Percentiles rank a stretch among this genome's conserved stretches.
Conservation (phyloP, 2,113 vertebrate species). For the Rhabdomys dilectus region DNA sequence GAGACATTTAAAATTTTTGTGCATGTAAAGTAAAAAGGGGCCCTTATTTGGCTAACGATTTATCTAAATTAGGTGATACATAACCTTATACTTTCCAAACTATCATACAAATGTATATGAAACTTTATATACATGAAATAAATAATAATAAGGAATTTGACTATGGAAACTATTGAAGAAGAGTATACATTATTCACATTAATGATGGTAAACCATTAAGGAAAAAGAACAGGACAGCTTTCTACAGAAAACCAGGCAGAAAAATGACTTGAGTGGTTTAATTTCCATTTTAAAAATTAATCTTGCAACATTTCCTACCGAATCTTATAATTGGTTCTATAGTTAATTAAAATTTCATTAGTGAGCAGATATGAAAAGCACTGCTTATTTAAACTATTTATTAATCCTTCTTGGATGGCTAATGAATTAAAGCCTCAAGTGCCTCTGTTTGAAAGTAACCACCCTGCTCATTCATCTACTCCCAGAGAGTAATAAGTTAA, state of each 20-base stretch:
- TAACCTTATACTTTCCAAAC: slow-evolving; percentile 27
- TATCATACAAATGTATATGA: not conserved
- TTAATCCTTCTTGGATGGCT: slow-evolving; percentile 83
- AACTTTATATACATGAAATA: not conserved
- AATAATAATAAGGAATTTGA: not conserved
- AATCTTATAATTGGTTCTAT: slow-evolving; percentile 81
- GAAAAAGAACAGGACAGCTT: slow-evolving; percentile 58
- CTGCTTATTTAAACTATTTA: slow-evolving; percentile 83
- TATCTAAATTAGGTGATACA: not conserved
- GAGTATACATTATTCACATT: slow-evolving; percentile 28
- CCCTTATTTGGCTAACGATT: not conserved
- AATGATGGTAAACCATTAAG: slow-evolving; percentile 44
- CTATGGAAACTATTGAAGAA: slow-evolving; percentile 32
- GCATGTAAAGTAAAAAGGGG: not conserved
- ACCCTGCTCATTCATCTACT: slow-evolving; percentile 77
- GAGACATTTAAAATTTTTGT: not conserved
- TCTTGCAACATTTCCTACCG: slow-evolving; percentile 81
- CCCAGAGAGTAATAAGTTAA: slow-evolving; percentile 77
- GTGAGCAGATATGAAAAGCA: slow-evolving; percentile 80
- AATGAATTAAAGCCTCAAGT: slow-evolving; percentile 84
- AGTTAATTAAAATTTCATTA: slow-evolving; percentile 86
- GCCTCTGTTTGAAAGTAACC: slow-evolving; percentile 75
- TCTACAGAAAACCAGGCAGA: slow-evolving; percentile 63
- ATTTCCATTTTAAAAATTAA: slow-evolving; percentile 78
- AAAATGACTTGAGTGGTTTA: slow-evolving; percentile 67